Conservation (phyloP, 2,888 invertebrate genomes). For the Ophonus ardosiacus region DNA sequence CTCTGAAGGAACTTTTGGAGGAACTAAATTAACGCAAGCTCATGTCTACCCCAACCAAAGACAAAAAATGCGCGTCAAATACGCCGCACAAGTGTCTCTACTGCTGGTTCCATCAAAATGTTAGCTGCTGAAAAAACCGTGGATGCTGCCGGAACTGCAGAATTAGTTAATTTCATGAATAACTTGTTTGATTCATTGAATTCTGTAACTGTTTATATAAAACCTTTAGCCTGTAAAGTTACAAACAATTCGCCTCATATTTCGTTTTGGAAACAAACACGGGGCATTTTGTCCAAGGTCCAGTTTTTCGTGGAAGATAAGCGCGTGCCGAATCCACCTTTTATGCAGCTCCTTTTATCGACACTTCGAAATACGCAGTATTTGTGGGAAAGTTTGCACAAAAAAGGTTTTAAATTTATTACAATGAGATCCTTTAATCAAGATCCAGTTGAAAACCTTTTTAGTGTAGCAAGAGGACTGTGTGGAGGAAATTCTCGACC, state of each 20-base stretch:
- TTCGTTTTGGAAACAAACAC: background rate
- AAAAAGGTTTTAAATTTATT: conserved; percentile 6
- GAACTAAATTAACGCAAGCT: conserved; percentile 2
- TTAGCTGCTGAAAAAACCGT: background rate
- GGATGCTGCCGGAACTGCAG: background rate
- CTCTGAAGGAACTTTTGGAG: background rate
- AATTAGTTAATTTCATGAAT: background rate
- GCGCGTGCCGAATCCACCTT: background rate
- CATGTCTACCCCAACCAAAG: background rate
- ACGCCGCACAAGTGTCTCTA: conserved; percentile 1
- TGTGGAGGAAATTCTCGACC: conserved; percentile 26
- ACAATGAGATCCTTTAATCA: conserved; percentile 18
- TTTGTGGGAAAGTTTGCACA: background rate
- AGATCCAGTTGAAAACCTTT: conserved; percentile 34
- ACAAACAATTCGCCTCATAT: background rate
- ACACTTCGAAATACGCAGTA: conserved; percentile 8
- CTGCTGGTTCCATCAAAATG: background rate
- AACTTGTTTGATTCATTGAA: conserved; percentile 31
- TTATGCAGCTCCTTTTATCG: background rate
- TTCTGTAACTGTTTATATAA: conserved; percentile 7
- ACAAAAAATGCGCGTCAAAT: conserved; percentile 5
- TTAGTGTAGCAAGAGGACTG: conserved; percentile 9
- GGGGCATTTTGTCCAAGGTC: background rate
- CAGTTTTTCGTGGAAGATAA: conserved; percentile 10
- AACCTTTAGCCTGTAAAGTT: conserved; percentile 3